Evolutionary conservation across 1,140 invertebrate species (phyloP).

Genomic region (Phymorhynchus buccinoides): DNA sequence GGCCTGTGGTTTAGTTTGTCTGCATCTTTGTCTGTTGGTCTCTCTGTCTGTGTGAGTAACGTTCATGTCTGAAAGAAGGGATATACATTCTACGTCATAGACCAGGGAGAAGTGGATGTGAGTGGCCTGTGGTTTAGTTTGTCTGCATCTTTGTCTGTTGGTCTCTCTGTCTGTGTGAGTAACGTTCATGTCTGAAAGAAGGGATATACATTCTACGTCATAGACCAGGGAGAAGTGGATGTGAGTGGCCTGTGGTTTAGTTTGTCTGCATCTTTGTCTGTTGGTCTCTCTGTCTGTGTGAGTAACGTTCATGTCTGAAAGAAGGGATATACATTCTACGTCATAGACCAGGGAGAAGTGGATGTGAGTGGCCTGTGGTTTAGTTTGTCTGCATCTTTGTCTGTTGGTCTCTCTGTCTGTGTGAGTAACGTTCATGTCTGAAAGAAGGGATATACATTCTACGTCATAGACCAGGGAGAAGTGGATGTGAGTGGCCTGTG

Average conservation of each 20-base stretch:
- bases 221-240: conserved; percentile 98
- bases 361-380: no score
- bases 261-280: background rate
- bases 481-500: conserved; percentile 95
- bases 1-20: background rate
- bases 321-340: conserved; percentile 89
- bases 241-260: conserved; percentile 78
- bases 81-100: conserved; percentile 99
- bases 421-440: no score
- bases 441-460: no score
- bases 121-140: conserved; percentile 60
- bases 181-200: background rate
- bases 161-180: background rate
- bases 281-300: background rate
- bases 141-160: background rate
- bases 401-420: no score
- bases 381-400: no score
- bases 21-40: background rate
- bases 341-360: conserved; percentile 98
- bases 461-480: conserved; percentile 98
- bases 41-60: background rate
- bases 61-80: conserved; percentile 75
- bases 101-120: conserved; percentile 98
- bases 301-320: background rate
- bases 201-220: conserved; percentile 99